A percentile compares a stretch with the other conserved stretches of the same genome.
Evolutionary conservation across 2,113 vertebrate species (phyloP).

Genomic region (Corythornis vintsioides): DNA sequence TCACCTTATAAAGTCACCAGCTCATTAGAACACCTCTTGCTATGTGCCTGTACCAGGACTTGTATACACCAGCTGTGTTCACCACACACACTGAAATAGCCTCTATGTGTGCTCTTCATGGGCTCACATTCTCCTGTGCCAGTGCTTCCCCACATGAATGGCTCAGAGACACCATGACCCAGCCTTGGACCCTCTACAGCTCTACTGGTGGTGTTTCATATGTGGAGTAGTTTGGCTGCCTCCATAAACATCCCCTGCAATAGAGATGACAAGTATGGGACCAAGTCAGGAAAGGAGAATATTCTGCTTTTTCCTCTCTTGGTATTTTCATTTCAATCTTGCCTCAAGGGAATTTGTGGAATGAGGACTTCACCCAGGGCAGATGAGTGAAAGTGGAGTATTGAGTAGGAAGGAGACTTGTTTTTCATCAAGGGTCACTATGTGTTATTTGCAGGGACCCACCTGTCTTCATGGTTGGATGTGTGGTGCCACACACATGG

Average conservation of each 20-base stretch:
- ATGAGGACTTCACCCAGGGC: neutral
- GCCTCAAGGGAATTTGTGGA: neutral
- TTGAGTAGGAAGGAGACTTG: neutral
- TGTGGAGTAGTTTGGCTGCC: neutral
- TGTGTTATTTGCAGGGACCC: neutral
- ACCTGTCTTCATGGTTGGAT: neutral
- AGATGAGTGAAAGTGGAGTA: neutral
- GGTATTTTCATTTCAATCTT: neutral
- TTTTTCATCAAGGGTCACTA: neutral
- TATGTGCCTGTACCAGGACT: neutral
- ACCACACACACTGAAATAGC: neutral
- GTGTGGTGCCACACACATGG: neutral
- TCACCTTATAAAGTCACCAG: neutral
- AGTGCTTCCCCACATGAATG: neutral
- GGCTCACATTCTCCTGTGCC: neutral
- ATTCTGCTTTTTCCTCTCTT: neutral
- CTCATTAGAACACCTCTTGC: neutral
- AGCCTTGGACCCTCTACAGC: neutral
- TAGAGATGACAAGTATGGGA: neutral
- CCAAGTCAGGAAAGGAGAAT: neutral
- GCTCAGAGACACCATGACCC: fast-evolving
- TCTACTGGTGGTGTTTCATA: neutral
- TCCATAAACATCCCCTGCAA: neutral
- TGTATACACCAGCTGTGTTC: neutral
- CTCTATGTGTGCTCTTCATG: neutral